These are phyloP conservation scores for Chesias legatella DNA, from an alignment of 2,888 invertebrate genomes.

Conservation along the genomic window DNA sequence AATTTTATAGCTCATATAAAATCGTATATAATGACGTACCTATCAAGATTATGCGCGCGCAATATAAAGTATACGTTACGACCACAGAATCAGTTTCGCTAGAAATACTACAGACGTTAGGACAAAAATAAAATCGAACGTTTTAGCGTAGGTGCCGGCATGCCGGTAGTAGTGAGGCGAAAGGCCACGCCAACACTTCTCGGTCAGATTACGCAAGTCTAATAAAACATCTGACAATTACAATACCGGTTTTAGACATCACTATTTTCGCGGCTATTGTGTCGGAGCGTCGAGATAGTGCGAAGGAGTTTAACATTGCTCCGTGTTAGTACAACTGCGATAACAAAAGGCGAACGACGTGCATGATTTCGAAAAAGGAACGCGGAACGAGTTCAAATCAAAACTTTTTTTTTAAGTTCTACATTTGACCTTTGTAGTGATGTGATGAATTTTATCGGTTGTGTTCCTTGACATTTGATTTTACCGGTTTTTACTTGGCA, in stretches of 20 bases:
- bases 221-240: constrained; percentile 45
- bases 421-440: constrained; percentile 24
- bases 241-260: constrained; percentile 55
- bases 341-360: constrained; percentile 63
- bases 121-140: constrained; percentile 62
- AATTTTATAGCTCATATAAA: constrained; percentile 15
- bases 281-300: constrained; percentile 48
- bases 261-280: constrained; percentile 57
- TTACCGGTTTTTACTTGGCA: constrained; percentile 1
- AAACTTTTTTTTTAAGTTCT: constrained; percentile 23
- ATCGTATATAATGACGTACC: background rate
- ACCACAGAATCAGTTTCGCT: constrained; percentile 27
- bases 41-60: constrained; percentile 38
- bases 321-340: constrained; percentile 58
- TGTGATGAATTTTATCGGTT: constrained; percentile 20
- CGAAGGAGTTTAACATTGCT: constrained; percentile 48
- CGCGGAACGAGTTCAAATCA: constrained; percentile 21
- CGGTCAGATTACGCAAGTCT: constrained; percentile 51
- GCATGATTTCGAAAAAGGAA: constrained; percentile 31
- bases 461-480: constrained; percentile 7
- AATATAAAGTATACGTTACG: constrained; percentile 37
- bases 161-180: constrained; percentile 53
- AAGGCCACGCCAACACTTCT: constrained; percentile 45
- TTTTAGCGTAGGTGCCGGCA: constrained; percentile 41
- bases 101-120: constrained; percentile 31